Conservation (phyloP, 1,140 invertebrate genomes). For the Liolophura sinensis region DNA sequence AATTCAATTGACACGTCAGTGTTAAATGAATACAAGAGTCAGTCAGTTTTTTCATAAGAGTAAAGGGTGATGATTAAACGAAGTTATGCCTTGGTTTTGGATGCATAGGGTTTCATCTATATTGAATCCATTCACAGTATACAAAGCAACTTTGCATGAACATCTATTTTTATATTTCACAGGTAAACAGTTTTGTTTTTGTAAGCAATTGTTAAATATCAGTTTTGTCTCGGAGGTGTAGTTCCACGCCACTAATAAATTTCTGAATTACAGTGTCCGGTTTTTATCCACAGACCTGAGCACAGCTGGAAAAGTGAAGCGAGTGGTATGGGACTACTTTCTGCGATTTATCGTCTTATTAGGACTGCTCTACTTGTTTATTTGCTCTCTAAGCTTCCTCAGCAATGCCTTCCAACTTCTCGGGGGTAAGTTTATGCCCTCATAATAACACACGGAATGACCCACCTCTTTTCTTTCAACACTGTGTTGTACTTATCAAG, state of each 20-base stretch:
- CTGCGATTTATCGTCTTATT: slow-evolving; percentile 53
- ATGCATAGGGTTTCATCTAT: neutral
- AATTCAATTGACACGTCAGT: too few species aligned
- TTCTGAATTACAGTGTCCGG: slow-evolving; percentile 6
- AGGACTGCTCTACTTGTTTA: slow-evolving; percentile 63
- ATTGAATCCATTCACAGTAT: neutral
- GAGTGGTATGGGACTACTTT: slow-evolving; percentile 25
- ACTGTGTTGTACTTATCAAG: too few species aligned
- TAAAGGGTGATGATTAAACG: neutral
- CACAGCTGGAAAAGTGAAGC: slow-evolving; percentile 18
- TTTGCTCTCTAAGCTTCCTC: slow-evolving; percentile 66
- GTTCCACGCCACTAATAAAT: neutral
- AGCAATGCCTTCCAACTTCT: slow-evolving; percentile 64
- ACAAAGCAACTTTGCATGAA: too few species aligned
- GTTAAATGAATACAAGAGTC: too few species aligned
- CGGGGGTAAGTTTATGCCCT: slow-evolving; percentile 55
- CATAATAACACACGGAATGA: too few species aligned
- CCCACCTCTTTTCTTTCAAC: too few species aligned
- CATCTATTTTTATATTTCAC: neutral
- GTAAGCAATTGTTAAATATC: neutral
- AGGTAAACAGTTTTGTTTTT: neutral
- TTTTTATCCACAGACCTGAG: slow-evolving; percentile 30
- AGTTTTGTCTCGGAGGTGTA: neutral
- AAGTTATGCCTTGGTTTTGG: too few species aligned
- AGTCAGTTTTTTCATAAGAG: too few species aligned